Base-by-base conservation (phyloP, 2,888 invertebrate genomes). In the Sphaeridia pumilis region DNA sequence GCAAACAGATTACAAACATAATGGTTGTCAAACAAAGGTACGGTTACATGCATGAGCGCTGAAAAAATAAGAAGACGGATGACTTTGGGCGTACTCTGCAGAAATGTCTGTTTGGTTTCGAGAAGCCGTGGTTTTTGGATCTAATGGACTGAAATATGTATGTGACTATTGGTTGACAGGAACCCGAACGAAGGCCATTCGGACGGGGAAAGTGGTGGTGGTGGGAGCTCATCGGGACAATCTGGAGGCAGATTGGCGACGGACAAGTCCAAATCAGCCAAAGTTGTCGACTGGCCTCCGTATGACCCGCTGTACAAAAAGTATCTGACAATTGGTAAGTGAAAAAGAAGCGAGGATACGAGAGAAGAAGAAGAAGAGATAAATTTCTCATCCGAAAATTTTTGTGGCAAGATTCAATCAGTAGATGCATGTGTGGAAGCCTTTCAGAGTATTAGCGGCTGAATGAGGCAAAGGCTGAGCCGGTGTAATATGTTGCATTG, bases 231-330 rank as follows among this genome's bases (percentile, higher is more conserved):
- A 48, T 7, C 25, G 12, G 34, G 14, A n/a, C 26, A 31, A 2
- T 48, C 48, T 28, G 43, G 48, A 14, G 56, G 55, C 53, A 54
- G 58, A 47, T 56, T 57, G 53, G 55, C 55, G 24, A 58, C 52
- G 47, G 61, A 61, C 50, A 61, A 61, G 52, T 59, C 59, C 76
- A 87, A 64, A 79, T 14, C 38, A 5, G 85, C 70, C 86, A 87
- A 72, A 87, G 87, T 63, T 67, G 82, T 88, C 55, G 88, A 87
- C 67, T 95, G 94, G 94, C 87, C 87, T 1, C 84, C 87, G 0
- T 94, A 93, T 69, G 90, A 92, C 71, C 84, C 83, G 31, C 84
- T 87, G 26, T 89, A 89, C 68, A 92, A 93, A 71, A 89, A 89
- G 69, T 94, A 89, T 73, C 75, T 94, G 60, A 86, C 84, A 73